Evolutionary conservation across 2,888 invertebrate genomes (phyloP).

Genomic region (Pterobdella sp.): DNA sequence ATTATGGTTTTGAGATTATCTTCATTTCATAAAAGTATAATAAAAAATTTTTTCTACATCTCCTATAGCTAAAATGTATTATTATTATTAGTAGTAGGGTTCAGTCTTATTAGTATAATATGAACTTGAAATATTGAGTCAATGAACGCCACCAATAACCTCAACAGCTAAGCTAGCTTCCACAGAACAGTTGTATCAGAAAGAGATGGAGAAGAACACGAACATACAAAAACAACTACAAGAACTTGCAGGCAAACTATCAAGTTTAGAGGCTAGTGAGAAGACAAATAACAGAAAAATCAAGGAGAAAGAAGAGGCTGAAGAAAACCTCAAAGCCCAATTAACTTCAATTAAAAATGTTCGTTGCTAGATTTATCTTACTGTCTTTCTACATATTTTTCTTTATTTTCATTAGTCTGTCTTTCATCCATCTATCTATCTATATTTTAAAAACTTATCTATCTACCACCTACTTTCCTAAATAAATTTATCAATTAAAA

Average conservation of each 20-base stretch:
- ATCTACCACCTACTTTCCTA: no score
- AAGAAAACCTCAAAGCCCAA: conserved; percentile 5
- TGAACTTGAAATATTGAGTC: no score
- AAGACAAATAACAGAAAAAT: not conserved
- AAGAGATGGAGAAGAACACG: conserved; percentile 6
- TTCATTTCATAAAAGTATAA: no score
- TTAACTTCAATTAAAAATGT: not conserved
- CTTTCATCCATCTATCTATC: no score
- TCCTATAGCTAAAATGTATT: no score
- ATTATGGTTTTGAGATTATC: no score
- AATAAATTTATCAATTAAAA: no score
- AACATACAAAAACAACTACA: not conserved
- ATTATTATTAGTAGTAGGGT: no score
- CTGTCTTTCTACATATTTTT: not conserved
- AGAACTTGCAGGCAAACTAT: not conserved
- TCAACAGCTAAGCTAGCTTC: conserved; percentile 2
- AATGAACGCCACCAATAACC: not conserved
- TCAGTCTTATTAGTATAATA: no score
- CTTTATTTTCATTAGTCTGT: not conserved
- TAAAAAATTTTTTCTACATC: no score
- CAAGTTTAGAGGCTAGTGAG: not conserved
- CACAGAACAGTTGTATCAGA: conserved; percentile 4
- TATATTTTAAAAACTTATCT: no score
- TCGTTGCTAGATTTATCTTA: not conserved
- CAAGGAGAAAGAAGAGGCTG: conserved; percentile 17